Base-by-base conservation (phyloP, 1,140 invertebrate genomes). In the Zophobas morio region DNA sequence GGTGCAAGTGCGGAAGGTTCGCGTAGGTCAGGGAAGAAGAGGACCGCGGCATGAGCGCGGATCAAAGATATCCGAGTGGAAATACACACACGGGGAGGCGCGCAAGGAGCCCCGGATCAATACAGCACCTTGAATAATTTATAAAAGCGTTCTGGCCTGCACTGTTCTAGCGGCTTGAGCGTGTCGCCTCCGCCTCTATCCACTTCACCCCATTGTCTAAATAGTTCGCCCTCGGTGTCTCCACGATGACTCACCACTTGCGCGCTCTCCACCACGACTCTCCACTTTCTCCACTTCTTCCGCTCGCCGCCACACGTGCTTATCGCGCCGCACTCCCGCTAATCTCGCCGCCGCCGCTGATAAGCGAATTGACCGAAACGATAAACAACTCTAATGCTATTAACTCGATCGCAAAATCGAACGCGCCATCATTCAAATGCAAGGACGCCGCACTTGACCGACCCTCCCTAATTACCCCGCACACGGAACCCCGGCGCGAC, bases 121-220 rank as follows among this genome's bases (percentile, higher is more conserved):
- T 84, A 84, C 82, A 80, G 79, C 82, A 82, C 82, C 83, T 83
- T 84, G 83, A 84, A 84, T 84, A 84, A 84, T 84, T 84, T 83
- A 83, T 80, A 82, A 82, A 84, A 81, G 79, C 83, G 79, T 82
- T 81, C 79, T 82, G 80, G 81, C 74, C 82, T 78, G 80, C 79
- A 78, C 78, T 83, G 81, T 82, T 81, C 82, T 70, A 78, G 74
- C 75, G 78, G 75, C 81, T 80, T 78, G 75, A 80, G 76, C 75
- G 79, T 82, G 78, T 80, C 77, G 79, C 77, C 66, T 49, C 70
- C 46, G 70, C 76, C 70, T 56, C 70, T 46, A 76, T 49, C 74
- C 51, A 76, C 74, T 76, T 63, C 57, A 76, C 74, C 42, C 77
- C 70, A 80, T 80, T 80, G 76, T 80, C 56, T 80, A 78, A 79